These are phyloP conservation scores for Anoplopoma fimbria DNA, from an alignment of 2,113 vertebrate species.

Conservation along the genomic window DNA sequence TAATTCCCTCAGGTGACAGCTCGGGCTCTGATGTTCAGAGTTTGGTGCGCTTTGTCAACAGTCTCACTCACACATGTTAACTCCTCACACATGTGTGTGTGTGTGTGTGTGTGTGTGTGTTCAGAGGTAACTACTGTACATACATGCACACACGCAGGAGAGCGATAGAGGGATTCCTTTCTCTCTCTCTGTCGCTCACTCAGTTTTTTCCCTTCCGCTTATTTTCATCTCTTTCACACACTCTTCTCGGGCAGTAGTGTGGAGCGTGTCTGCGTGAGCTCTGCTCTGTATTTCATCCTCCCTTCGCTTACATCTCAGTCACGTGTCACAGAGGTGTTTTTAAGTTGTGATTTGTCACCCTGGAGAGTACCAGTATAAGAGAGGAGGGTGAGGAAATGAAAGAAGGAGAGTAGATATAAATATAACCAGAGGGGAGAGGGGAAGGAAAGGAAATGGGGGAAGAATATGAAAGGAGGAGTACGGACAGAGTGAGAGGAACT, in stretches of 20 bases:
- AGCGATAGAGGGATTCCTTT: not conserved
- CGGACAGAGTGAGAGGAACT: not conserved
- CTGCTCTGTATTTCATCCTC: constrained; percentile 17
- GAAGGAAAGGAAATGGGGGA: not conserved
- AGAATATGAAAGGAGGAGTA: not conserved
- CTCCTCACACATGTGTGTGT: not conserved
- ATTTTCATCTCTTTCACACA: not conserved
- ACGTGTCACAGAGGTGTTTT: constrained; percentile 42
- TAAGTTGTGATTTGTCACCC: constrained; percentile 49
- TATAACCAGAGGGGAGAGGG: not conserved
- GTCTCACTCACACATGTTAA: constrained; percentile 13
- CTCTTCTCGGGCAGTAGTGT: not conserved
- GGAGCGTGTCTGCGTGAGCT: not conserved
- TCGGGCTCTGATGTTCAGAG: constrained; percentile 45
- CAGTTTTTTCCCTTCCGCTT: not conserved
- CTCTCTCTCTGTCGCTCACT: not conserved
- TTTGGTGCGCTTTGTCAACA: constrained; percentile 23
- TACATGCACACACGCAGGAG: not conserved
- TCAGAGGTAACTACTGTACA: not conserved
- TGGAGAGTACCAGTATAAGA: constrained; percentile 32
- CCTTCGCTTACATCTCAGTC: constrained; percentile 23
- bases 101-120: not conserved
- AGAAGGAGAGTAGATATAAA: not conserved
- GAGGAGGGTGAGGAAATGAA: constrained; percentile 3
- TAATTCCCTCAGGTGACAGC: constrained; percentile 65